phyloP scores from a whole-genome alignment of 2,888 invertebrate genomes.

The Zeuzera pyrina region DNA sequence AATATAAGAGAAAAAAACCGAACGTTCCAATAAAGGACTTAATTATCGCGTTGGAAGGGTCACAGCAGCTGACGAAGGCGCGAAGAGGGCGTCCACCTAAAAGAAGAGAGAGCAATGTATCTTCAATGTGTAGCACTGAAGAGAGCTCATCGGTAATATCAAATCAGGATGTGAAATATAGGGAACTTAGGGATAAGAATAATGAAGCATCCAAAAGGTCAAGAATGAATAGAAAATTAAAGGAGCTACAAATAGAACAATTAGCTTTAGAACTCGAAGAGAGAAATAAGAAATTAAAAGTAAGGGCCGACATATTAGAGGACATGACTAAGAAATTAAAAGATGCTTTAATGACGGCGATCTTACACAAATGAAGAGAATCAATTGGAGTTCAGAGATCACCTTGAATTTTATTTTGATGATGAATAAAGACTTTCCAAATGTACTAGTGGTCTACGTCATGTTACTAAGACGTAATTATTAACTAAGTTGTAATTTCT shows the following conservation, averaged over 20 bases:
- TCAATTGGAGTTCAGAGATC: too few species aligned
- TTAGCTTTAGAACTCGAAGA: constrained; percentile 71
- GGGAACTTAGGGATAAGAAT: constrained; percentile 82
- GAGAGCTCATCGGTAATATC: constrained; percentile 51
- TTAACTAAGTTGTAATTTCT: too few species aligned
- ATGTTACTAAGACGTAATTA: too few species aligned
- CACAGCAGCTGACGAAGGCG: constrained; percentile 46
- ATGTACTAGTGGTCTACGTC: too few species aligned
- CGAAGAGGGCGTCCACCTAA: constrained; percentile 72
- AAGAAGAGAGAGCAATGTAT: constrained; percentile 57
- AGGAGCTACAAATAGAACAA: constrained; percentile 67
- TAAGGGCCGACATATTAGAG: constrained; percentile 78
- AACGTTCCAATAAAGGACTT: constrained; percentile 55
- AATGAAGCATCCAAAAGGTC: constrained; percentile 85
- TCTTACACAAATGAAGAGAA: constrained; percentile 65
- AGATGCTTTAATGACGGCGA: constrained; percentile 76
- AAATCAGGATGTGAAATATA: constrained; percentile 70
- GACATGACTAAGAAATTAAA: constrained; percentile 77
- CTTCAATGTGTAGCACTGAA: constrained; percentile 55
- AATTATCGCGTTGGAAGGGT: constrained; percentile 53
- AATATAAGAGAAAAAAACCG: constrained; percentile 47
- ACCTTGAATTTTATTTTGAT: too few species aligned
- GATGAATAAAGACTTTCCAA: too few species aligned
- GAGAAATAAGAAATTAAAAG: constrained; percentile 75
- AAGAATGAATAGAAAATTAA: constrained; percentile 79